These are phyloP conservation scores for Dendrolimus punctatus DNA, from an alignment of 1,140 invertebrate species.

Conservation along the genomic window DNA sequence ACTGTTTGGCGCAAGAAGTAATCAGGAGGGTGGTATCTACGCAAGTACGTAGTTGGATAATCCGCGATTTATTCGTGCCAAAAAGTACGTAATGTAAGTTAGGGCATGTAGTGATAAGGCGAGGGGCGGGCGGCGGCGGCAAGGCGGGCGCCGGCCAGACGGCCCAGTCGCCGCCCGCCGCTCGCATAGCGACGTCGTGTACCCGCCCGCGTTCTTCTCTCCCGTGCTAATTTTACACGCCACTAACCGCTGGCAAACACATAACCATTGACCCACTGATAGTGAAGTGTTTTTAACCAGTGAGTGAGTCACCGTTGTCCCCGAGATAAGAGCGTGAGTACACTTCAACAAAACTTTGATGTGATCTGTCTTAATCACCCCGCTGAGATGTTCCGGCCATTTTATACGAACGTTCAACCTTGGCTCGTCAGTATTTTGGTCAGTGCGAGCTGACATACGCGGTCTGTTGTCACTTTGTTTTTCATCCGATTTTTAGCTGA, in stretches of 20 bases:
- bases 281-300: conserved; percentile 46
- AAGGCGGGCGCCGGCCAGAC: conserved; percentile 48
- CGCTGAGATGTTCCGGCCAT: conserved; percentile 48
- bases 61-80: too few species aligned
- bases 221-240: conserved; percentile 57
- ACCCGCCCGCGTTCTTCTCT: conserved; percentile 25
- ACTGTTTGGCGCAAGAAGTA: too few species aligned
- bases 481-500: too few species aligned
- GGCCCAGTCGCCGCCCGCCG: conserved; percentile 48
- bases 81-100: too few species aligned
- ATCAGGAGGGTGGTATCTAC: too few species aligned
- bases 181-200: conserved; percentile 32
- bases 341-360: conserved; percentile 26
- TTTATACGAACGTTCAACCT: conserved; percentile 52
- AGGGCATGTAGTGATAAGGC: conserved; percentile 39
- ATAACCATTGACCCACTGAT: conserved; percentile 39
- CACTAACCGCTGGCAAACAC: conserved; percentile 33
- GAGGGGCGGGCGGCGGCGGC: conserved; percentile 45
- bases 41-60: too few species aligned
- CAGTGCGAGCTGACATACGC: conserved; percentile 33
- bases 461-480: too few species aligned
- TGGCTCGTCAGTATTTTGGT: conserved; percentile 55
- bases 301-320: conserved; percentile 25
- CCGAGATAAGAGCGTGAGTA: conserved; percentile 10
- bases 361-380: conserved; percentile 34